phyloP scores from a whole-genome alignment of 1,140 invertebrate genomes.

The Bursaphelenchus mucronatus region DNA sequence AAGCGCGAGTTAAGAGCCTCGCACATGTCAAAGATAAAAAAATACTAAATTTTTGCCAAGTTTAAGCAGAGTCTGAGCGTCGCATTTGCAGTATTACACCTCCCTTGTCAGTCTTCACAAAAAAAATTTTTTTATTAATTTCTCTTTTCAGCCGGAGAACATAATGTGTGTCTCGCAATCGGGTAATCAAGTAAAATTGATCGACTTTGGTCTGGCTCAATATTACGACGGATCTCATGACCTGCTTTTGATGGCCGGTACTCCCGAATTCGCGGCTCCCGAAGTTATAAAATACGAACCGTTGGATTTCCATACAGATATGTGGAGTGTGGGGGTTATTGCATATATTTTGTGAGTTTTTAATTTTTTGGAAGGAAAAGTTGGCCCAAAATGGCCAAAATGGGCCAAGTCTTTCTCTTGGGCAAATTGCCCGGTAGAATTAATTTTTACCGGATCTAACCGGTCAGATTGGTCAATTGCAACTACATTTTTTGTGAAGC shows the following conservation, averaged over 20 bases:
- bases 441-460: no score
- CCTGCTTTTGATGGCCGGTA: constrained; percentile 62
- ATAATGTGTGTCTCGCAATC: constrained; percentile 62
- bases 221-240: constrained; percentile 62
- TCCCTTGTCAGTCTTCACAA: no score
- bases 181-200: constrained; percentile 61
- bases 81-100: no score
- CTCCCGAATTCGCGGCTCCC: constrained; percentile 64
- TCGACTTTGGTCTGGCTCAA: constrained; percentile 62
- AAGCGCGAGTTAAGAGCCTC: no score
- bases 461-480: no score
- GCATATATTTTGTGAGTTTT: constrained; percentile 64
- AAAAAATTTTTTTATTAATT: constrained; percentile 10
- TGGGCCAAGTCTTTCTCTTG: background rate
- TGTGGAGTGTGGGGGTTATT: constrained; percentile 64
- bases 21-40: no score
- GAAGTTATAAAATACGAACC: constrained; percentile 63
- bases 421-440: background rate
- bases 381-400: background rate
- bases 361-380: background rate
- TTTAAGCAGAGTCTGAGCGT: no score
- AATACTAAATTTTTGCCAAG: no score
- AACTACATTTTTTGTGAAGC: no score
- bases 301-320: constrained; percentile 63
- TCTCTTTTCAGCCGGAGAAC: constrained; percentile 64